phyloP scores from a whole-genome alignment of 2,113 vertebrate species.

The Echinops telfairi region DNA sequence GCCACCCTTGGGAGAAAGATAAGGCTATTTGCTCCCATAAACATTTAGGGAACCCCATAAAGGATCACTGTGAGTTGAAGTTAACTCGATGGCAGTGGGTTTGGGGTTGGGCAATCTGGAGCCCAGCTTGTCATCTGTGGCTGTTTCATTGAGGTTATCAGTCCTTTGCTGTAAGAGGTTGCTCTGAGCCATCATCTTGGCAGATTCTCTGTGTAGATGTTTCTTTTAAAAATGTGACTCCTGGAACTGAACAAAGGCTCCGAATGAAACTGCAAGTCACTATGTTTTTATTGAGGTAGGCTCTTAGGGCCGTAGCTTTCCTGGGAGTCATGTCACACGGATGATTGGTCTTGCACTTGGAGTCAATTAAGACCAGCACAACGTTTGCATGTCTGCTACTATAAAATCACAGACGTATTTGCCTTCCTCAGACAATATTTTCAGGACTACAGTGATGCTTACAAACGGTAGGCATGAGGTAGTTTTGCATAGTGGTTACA shows the following conservation, averaged over 20 bases:
- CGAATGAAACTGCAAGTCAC: fast-evolving
- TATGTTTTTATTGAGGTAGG: fast-evolving
- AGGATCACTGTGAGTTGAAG: too few species aligned
- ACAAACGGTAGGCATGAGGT: neutral
- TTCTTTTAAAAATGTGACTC: neutral
- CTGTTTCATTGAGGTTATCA: neutral
- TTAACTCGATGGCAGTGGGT: too few species aligned
- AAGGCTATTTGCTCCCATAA: too few species aligned
- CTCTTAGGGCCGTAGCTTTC: neutral
- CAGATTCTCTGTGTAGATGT: too few species aligned
- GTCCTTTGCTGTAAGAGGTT: neutral
- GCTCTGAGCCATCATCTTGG: too few species aligned
- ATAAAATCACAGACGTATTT: neutral
- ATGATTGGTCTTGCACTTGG: neutral
- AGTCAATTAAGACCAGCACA: neutral
- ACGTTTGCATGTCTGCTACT: neutral
- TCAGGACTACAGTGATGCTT: neutral
- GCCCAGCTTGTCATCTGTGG: neutral
- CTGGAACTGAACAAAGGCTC: neutral
- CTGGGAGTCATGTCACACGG: neutral
- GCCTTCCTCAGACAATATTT: too few species aligned
- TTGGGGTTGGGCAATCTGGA: too few species aligned
- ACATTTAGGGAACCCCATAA: too few species aligned
- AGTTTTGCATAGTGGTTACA: too few species aligned
- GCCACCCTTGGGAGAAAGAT: too few species aligned